These are phyloP conservation scores for Leptosomus discolor DNA, from an alignment of 2,113 vertebrate genomes.

Conservation along the genomic window DNA sequence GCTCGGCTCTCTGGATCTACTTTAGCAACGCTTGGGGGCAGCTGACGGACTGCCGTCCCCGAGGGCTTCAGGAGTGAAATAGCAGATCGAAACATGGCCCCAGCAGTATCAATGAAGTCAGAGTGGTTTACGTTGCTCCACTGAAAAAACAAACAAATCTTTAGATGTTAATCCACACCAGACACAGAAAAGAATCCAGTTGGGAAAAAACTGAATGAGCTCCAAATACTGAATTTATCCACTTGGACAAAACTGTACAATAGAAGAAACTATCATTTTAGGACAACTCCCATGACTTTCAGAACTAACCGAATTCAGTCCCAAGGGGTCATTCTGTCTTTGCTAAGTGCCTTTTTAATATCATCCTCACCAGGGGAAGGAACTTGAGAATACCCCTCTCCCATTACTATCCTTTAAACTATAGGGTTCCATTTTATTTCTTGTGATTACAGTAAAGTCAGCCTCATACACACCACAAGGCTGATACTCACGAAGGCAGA, in stretches of 20 bases:
- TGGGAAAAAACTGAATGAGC: not conserved
- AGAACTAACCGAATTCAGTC: not conserved
- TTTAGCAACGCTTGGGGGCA: slow-evolving; percentile 88
- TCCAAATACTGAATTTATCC: not conserved
- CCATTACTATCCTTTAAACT: not conserved
- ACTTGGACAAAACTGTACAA: not conserved
- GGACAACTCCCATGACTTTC: not conserved
- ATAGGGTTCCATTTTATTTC: not conserved
- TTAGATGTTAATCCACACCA: not conserved
- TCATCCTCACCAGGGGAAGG: not conserved
- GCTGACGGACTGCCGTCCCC: slow-evolving; percentile 85
- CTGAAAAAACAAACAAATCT: slow-evolving; percentile 62
- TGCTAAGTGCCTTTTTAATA: not conserved
- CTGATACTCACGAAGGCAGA: slow-evolving; percentile 90
- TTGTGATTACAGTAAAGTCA: not conserved
- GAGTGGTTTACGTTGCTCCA: slow-evolving; percentile 95
- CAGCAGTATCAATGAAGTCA: slow-evolving; percentile 86
- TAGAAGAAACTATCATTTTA: not conserved
- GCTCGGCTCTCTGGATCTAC: slow-evolving; percentile 85
- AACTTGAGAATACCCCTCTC: not conserved
- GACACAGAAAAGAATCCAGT: not conserved
- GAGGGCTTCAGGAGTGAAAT: slow-evolving; percentile 84
- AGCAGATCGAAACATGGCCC: slow-evolving; percentile 80
- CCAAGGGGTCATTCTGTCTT: not conserved
- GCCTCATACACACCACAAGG: not conserved